phyloP scores from a whole-genome alignment of 2,888 invertebrate genomes.

The Scrobipalpa atriplicella region DNA sequence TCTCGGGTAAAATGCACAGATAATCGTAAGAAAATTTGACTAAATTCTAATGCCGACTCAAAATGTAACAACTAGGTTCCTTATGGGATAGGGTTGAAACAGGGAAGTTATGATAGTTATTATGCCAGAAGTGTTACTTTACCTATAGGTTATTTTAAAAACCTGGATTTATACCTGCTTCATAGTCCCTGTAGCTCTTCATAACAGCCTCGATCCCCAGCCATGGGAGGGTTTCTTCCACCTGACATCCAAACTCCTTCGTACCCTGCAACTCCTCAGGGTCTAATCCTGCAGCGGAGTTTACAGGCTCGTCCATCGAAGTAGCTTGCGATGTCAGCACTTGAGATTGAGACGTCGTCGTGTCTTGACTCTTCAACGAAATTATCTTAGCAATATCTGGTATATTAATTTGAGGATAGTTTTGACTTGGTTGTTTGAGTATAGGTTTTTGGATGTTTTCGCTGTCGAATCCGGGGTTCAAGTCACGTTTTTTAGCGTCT shows the following conservation, averaged over 20 bases:
- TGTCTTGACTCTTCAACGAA: conserved; percentile 59
- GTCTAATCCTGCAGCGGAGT: conserved; percentile 60
- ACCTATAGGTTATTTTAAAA: not conserved
- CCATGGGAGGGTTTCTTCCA: conserved; percentile 62
- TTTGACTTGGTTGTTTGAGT: conserved; percentile 42
- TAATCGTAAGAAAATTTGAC: no score
- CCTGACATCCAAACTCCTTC: conserved; percentile 58
- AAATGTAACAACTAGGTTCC: no score
- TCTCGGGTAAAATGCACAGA: no score
- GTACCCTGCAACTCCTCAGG: conserved; percentile 38
- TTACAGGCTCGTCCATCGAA: conserved; percentile 73
- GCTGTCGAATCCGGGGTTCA: conserved; percentile 72
- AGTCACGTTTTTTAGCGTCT: conserved; percentile 61
- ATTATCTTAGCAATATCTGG: conserved; percentile 72
- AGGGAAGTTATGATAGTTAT: no score
- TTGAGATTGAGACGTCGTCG: conserved; percentile 48
- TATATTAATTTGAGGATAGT: conserved; percentile 65
- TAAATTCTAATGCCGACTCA: no score
- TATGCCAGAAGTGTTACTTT: no score
- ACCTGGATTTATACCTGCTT: conserved; percentile 67
- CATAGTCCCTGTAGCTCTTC: conserved; percentile 77
- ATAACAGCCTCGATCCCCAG: conserved; percentile 76
- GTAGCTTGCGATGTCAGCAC: conserved; percentile 69
- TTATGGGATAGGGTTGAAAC: no score
- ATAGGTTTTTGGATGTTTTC: conserved; percentile 62